These are phyloP conservation scores for Ectemnius cavifrons DNA, from an alignment of 2,888 invertebrate genomes.

Conservation along the genomic window DNA sequence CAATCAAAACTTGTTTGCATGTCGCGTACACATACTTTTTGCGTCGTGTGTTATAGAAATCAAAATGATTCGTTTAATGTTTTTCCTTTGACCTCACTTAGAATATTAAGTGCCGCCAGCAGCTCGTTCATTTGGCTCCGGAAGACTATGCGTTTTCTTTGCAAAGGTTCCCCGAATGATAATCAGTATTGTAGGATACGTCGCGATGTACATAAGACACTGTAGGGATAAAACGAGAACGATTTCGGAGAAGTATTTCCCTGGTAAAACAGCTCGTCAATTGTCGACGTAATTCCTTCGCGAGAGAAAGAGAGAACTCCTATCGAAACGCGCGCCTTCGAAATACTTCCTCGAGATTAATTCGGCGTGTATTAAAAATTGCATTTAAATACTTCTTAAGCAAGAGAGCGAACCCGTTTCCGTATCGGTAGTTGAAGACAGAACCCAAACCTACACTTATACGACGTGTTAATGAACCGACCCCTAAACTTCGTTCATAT, in stretches of 20 bases:
- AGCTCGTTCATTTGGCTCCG: constrained; percentile 23
- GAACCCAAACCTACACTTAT: constrained; percentile 8
- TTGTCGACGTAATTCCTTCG: too few relatives aligned
- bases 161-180: constrained; percentile 46
- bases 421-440: constrained; percentile 23
- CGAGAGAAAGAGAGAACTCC: too few relatives aligned
- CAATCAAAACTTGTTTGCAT: constrained; percentile 60
- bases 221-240: constrained; percentile 34
- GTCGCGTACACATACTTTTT: constrained; percentile 33
- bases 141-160: constrained; percentile 25
- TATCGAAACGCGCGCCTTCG: constrained; percentile 1
- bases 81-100: constrained; percentile 30
- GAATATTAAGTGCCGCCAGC: constrained; percentile 19
- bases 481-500: constrained; percentile 19
- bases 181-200: constrained; percentile 72
- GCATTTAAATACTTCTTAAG: constrained; percentile 44
- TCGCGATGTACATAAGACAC: constrained; percentile 62
- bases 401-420: constrained; percentile 28
- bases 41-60: constrained; percentile 49
- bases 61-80: constrained; percentile 53
- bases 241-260: constrained; percentile 42
- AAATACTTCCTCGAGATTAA: constrained; percentile 34
- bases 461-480: neutral
- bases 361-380: constrained; percentile 25
- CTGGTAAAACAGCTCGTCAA: constrained; percentile 12